Percentiles rank a stretch among this genome's conserved stretches.
These are phyloP conservation scores for Apostichopus leukothele DNA, from an alignment of 53 echinoderm and acorn worm genomes.

Conservation along the genomic window DNA sequence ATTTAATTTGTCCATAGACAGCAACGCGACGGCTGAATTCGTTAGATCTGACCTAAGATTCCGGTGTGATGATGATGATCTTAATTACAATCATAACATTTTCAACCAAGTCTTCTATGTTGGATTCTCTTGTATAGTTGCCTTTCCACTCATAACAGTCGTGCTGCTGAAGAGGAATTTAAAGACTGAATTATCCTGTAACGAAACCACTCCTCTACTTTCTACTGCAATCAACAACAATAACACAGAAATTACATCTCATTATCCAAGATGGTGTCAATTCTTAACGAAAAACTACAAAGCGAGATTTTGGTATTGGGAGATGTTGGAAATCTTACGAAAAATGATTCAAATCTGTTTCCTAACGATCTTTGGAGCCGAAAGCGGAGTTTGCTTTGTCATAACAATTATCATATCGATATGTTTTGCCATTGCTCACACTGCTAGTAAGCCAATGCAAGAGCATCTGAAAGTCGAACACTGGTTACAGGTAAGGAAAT, in stretches of 20 bases:
- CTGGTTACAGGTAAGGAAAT: slow-evolving; percentile 24
- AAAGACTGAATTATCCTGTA: neutral
- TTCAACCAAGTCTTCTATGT: neutral
- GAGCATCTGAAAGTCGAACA: slow-evolving; percentile 20
- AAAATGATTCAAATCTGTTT: slow-evolving; percentile 35
- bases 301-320: slow-evolving; percentile 33
- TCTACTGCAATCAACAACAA: neutral
- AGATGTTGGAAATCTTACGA: slow-evolving; percentile 17
- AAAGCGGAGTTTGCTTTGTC: slow-evolving; percentile 4
- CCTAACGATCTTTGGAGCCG: slow-evolving; percentile 3
- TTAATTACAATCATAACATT: neutral
- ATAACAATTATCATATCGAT: slow-evolving; percentile 13
- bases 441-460: slow-evolving; percentile 9
- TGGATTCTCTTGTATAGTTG: neutral
- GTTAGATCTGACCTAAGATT: slow-evolving; percentile 23
- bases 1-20: neutral
- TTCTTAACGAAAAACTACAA: slow-evolving; percentile 4
- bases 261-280: slow-evolving; percentile 20
- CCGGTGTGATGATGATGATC: neutral
- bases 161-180: neutral
- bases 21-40: neutral
- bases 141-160: neutral
- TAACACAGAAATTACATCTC: too few relatives aligned
- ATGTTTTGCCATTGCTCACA: slow-evolving; percentile 8
- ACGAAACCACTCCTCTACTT: slow-evolving; percentile 9